phyloP scores from a whole-genome alignment of 2,797 vertebrate species.

The Octomys mimax region DNA sequence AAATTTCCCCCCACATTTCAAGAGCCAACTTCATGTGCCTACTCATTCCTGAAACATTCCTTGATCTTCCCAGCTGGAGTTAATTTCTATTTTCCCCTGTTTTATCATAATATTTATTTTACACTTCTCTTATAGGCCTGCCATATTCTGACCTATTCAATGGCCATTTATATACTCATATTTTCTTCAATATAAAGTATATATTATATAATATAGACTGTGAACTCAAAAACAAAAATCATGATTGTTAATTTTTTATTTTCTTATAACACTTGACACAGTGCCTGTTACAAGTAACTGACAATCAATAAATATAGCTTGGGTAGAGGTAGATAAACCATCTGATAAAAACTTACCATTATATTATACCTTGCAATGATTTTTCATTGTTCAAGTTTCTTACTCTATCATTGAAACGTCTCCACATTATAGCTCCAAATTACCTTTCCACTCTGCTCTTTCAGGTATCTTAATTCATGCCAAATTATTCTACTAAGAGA shows the following conservation, averaged over 20 bases:
- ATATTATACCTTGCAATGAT: not conserved
- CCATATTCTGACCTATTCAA: slow-evolving; percentile 45
- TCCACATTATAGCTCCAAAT: not conserved
- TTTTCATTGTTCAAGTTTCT: slow-evolving; percentile 32
- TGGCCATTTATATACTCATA: not conserved
- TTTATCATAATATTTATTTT: slow-evolving; percentile 49
- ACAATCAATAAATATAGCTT: slow-evolving; percentile 9
- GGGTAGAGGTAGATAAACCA: not conserved
- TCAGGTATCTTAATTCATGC: not conserved
- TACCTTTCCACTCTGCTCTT: not conserved
- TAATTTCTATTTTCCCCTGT: not conserved
- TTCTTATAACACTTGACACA: slow-evolving; percentile 15
- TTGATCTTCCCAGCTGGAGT: slow-evolving; percentile 12
- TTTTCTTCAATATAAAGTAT: slow-evolving; percentile 16
- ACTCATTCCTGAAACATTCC: not conserved
- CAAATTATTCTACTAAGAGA: slow-evolving; percentile 9
- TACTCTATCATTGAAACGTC: slow-evolving; percentile 32
- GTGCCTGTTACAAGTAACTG: slow-evolving; percentile 16
- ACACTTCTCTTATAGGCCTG: not conserved
- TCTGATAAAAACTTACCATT: not conserved
- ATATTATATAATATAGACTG: not conserved
- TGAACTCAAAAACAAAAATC: slow-evolving; percentile 1
- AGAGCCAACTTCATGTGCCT: slow-evolving; percentile 31
- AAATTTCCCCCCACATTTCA: slow-evolving; percentile 51
- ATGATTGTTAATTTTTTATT: not conserved